phyloP scores from a whole-genome alignment of 2,888 invertebrate species.

The Druceiella hillmani region DNA sequence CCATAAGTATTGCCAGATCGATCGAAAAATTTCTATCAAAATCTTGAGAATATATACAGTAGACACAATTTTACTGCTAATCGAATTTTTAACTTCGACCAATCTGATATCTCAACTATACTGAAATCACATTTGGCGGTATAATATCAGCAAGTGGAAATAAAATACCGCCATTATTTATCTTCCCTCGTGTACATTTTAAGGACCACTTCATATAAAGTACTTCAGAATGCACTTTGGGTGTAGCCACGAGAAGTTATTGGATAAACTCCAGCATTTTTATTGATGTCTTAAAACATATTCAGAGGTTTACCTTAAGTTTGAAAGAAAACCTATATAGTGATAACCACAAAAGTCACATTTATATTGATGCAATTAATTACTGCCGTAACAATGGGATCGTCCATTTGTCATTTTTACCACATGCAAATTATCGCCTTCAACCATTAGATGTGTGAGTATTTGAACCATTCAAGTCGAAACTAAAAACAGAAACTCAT shows the following conservation, averaged over 20 bases:
- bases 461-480: too few species aligned
- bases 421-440: too few species aligned
- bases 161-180: slow-evolving; percentile 29
- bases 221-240: slow-evolving; percentile 21
- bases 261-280: slow-evolving; percentile 22
- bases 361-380: too few species aligned
- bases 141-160: slow-evolving; percentile 28
- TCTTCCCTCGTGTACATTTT: slow-evolving; percentile 25
- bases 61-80: slow-evolving; percentile 5
- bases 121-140: slow-evolving; percentile 27
- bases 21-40: slow-evolving; percentile 2
- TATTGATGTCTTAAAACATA: slow-evolving; percentile 7
- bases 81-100: slow-evolving; percentile 6
- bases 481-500: too few species aligned
- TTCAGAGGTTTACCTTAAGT: slow-evolving; percentile 13
- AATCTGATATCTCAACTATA: slow-evolving; percentile 6
- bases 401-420: too few species aligned
- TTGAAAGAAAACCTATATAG: slow-evolving; percentile 19
- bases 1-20: slow-evolving; percentile 6
- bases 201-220: slow-evolving; percentile 23
- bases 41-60: slow-evolving; percentile 5
- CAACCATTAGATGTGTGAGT: too few species aligned
- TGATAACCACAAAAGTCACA: slow-evolving; percentile 19
- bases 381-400: too few species aligned
- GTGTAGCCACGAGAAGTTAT: slow-evolving; percentile 19